phyloP scores from a whole-genome alignment of 2,888 invertebrate genomes.

The Sphaerophoria rueppellii region DNA sequence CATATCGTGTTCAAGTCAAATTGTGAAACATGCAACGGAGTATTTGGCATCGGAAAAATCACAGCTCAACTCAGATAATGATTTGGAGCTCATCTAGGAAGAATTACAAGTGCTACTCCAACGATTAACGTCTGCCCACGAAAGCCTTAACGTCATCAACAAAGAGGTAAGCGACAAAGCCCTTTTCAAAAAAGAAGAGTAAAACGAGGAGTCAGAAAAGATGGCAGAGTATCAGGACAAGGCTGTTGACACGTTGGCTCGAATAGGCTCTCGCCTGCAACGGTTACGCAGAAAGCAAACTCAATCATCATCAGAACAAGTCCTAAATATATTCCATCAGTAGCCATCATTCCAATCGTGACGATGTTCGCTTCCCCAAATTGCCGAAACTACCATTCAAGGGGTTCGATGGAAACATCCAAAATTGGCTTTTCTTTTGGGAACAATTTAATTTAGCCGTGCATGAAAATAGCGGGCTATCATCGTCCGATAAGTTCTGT shows the following conservation, averaged over 20 bases:
- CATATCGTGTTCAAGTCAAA: slow-evolving; percentile 30
- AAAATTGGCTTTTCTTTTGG: slow-evolving; percentile 24
- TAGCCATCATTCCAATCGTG: background rate
- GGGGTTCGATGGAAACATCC: slow-evolving; percentile 19
- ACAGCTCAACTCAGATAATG: background rate
- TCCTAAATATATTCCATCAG: background rate
- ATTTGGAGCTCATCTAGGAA: background rate
- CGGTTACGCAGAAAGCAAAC: background rate
- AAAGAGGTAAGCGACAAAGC: slow-evolving; percentile 7
- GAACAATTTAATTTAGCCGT: slow-evolving; percentile 31
- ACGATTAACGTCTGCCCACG: slow-evolving; percentile 1
- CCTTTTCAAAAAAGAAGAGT: slow-evolving; percentile 11
- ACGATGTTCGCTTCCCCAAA: background rate
- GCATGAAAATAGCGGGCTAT: slow-evolving; percentile 24
- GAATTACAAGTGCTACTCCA: no score
- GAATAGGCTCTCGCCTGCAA: slow-evolving; percentile 12
- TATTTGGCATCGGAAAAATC: background rate
- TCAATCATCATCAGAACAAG: background rate
- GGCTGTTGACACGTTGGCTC: slow-evolving; percentile 7
- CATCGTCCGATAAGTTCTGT: slow-evolving; percentile 21
- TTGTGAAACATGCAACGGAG: slow-evolving; percentile 11
- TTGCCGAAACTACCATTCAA: slow-evolving; percentile 5
- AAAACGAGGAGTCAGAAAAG: slow-evolving; percentile 6
- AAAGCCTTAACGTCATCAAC: slow-evolving; percentile 13
- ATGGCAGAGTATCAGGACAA: slow-evolving; percentile 21